Evolutionary conservation across 1,140 invertebrate genomes (phyloP).

Genomic region (Rhagoletis zephyria): DNA sequence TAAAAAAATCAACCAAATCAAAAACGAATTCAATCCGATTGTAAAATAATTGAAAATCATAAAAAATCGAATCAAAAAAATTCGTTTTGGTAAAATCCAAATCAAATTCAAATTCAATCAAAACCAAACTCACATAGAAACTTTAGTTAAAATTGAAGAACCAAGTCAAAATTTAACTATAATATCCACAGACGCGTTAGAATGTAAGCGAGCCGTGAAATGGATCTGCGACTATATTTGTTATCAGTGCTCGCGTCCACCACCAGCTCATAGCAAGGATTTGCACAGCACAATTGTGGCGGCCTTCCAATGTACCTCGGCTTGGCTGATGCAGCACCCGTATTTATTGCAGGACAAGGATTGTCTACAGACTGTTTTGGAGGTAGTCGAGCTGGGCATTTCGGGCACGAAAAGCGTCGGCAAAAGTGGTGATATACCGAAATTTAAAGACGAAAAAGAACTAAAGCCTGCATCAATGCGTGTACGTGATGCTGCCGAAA

Average conservation of each 20-base stretch:
- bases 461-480: conserved; percentile 95
- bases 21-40: conserved; percentile 38
- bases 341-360: conserved; percentile 92
- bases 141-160: conserved; percentile 73
- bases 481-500: conserved; percentile 95
- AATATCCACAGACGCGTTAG: conserved; percentile 81
- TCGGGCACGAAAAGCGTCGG: conserved; percentile 92
- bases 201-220: conserved; percentile 94
- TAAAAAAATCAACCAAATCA: conserved; percentile 47
- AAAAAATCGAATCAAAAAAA: conserved; percentile 22
- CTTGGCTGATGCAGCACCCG: conserved; percentile 92
- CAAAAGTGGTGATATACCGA: conserved; percentile 89
- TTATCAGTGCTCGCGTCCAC: conserved; percentile 94
- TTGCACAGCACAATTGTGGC: conserved; percentile 97
- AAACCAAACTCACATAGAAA: conserved; percentile 61
- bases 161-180: conserved; percentile 73
- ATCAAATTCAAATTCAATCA: conserved; percentile 52
- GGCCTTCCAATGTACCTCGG: conserved; percentile 90
- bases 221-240: conserved; percentile 98
- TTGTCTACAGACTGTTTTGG: conserved; percentile 91
- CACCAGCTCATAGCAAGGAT: conserved; percentile 96
- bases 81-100: conserved; percentile 41
- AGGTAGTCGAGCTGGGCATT: conserved; percentile 97
- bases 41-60: conserved; percentile 51
- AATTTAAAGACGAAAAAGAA: conserved; percentile 96